Evolutionary conservation across 2,888 invertebrate species (phyloP).

Genomic region (Druceiella hillmani): DNA sequence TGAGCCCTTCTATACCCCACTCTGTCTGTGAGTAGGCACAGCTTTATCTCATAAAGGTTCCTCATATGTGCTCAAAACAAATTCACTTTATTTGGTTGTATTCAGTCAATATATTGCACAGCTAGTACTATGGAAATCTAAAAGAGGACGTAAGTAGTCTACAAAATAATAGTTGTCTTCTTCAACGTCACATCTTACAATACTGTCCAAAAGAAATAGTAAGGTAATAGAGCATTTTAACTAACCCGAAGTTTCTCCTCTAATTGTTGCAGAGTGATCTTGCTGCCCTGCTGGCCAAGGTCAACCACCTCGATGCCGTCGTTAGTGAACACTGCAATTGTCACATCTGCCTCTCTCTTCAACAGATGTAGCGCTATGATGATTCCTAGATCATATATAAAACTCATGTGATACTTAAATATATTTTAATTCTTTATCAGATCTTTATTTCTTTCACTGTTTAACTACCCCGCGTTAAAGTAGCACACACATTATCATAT

Average conservation of each 20-base stretch:
- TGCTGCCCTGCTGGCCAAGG: slow-evolving; percentile 34
- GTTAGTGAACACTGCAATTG: slow-evolving; percentile 56
- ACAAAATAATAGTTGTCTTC: too few species aligned
- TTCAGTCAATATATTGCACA: background rate
- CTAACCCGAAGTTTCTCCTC: slow-evolving; percentile 41
- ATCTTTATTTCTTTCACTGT: too few species aligned
- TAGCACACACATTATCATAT: too few species aligned
- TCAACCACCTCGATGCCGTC: slow-evolving; percentile 35
- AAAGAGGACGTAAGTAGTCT: slow-evolving; percentile 8
- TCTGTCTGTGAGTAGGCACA: too few species aligned
- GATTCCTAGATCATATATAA: slow-evolving; percentile 39
- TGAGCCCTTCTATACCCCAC: too few species aligned
- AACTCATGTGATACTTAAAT: too few species aligned
- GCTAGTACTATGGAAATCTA: background rate
- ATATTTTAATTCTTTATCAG: too few species aligned
- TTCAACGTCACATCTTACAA: too few species aligned
- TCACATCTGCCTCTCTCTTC: slow-evolving; percentile 54
- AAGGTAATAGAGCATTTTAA: slow-evolving; percentile 23
- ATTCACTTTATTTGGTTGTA: background rate
- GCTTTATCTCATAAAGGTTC: too few species aligned
- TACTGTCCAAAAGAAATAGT: too few species aligned
- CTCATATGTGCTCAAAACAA: background rate
- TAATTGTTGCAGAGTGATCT: slow-evolving; percentile 38
- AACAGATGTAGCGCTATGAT: slow-evolving; percentile 54
- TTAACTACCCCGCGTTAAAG: too few species aligned